Evolutionary conservation across 2,888 invertebrate species (phyloP).

Genomic region (Furcula furcula): DNA sequence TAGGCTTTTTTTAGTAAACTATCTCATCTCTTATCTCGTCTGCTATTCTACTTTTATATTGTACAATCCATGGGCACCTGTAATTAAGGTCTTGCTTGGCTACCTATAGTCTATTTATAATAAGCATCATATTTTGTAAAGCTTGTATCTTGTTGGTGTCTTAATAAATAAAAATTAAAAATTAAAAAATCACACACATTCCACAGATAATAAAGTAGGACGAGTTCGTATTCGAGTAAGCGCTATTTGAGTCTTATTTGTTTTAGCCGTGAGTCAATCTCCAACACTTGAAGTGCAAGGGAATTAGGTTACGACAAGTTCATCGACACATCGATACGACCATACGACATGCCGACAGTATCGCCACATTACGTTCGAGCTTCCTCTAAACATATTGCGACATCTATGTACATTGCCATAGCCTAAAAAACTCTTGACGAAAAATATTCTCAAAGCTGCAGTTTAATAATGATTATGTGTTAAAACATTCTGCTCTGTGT

Average conservation of each 20-base stretch:
- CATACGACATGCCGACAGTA: conserved; percentile 46
- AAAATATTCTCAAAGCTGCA: conserved; percentile 1
- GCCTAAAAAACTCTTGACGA: conserved; percentile 9
- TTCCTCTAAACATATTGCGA: conserved; percentile 27
- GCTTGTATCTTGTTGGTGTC: too few species aligned
- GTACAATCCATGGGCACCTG: too few species aligned
- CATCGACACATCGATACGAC: conserved; percentile 62
- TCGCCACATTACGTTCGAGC: conserved; percentile 42
- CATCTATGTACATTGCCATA: conserved; percentile 18
- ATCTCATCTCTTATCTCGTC: too few species aligned
- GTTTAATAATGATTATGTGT: conserved; percentile 1
- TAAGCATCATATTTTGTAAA: too few species aligned
- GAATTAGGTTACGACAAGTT: conserved; percentile 57
- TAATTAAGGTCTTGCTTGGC: too few species aligned
- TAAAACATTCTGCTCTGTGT: conserved; percentile 10
- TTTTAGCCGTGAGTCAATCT: conserved; percentile 25
- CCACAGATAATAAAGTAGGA: too few species aligned
- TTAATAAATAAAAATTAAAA: too few species aligned
- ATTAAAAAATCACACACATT: too few species aligned
- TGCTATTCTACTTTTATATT: too few species aligned
- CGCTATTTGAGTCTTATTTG: conserved; percentile 5
- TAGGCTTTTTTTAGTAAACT: too few species aligned
- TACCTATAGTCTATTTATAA: too few species aligned
- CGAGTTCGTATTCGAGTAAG: too few species aligned
- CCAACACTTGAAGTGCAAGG: conserved; percentile 42